A percentile compares a stretch with the other conserved stretches of the same genome.
Evolutionary conservation across 2,797 vertebrate species (phyloP).

Genomic region (Stomatorhinus walkeri): DNA sequence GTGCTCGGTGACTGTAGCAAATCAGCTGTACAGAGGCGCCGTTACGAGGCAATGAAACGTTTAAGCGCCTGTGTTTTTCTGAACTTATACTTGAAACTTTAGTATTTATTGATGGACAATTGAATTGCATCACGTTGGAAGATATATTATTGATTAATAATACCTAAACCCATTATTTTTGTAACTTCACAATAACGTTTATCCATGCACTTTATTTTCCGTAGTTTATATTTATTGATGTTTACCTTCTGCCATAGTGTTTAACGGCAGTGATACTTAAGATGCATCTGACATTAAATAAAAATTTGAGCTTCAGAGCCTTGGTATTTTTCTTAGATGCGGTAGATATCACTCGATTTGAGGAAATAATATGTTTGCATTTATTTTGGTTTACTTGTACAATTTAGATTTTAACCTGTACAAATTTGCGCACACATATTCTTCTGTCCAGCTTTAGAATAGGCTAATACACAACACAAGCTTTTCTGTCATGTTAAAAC

Average conservation of each 20-base stretch:
- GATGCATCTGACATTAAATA: not conserved
- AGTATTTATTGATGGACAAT: not conserved
- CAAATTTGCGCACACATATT: not conserved
- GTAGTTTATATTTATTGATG: not conserved
- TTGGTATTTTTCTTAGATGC: not conserved
- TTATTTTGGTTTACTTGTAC: not conserved
- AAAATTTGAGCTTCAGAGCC: not conserved
- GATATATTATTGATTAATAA: not conserved
- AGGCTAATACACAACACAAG: not conserved
- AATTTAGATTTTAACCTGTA: not conserved
- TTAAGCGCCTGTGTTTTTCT: not conserved
- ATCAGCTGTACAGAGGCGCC: not conserved
- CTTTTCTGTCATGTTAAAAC: not conserved
- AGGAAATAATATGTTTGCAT: not conserved
- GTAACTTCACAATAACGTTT: not conserved
- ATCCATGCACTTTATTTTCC: not conserved
- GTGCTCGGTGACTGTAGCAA: conserved; percentile 6
- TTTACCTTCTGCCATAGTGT: not conserved
- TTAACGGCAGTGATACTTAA: not conserved
- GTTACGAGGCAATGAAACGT: not conserved
- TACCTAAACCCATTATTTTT: not conserved
- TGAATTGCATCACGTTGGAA: not conserved
- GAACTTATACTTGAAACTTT: not conserved
- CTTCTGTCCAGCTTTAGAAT: not conserved
- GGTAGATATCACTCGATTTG: not conserved